Base-by-base conservation (phyloP, 1,140 invertebrate genomes). In the Calosoma granatense region DNA sequence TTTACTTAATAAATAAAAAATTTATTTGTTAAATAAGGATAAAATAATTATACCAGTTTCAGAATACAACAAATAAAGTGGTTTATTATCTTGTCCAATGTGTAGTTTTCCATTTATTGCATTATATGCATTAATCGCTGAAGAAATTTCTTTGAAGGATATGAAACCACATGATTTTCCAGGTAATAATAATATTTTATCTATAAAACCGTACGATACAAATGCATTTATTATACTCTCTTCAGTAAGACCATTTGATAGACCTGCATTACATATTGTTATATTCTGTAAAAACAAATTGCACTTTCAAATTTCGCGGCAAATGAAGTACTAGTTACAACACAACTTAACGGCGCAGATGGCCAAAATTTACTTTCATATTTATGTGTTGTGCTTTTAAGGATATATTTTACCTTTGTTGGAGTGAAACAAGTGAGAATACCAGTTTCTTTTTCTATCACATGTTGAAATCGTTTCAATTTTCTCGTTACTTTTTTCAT, bases 81-180 rank as follows among this genome's bases (percentile, higher is more conserved):
- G 73, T 41, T 74, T 72, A 22, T 75, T 71, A 53, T 78, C 70
- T 57, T 74, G 77, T 51, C 76, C 78, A 61, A 83, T 68, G 36
- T 72, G 70, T 4, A 73, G 58, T 26, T 65, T 65, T 17, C 80
- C 80, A 71, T 86, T 77, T 58, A 82, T 72, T 47, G 71, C 67
- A 6, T 73, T 56, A 59, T 75, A 81, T 12, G 82, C 77, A 23
- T 63, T 61, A 47, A 63, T 57, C 2, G 86, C 78, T 60, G 78
- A 72, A 12, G 72, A 59, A 1, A 72, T 17, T 1, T 70, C 65
- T 6, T 63, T 51, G 65, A 80, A 90, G 51, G 72, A 70, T 1
- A 92, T 62, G 73, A 91, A 90, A 53, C 82, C 82, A 65, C 86
- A 92, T 0, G 87, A 87, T 74, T 91, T 90, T 53, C 76, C 76